phyloP scores from a whole-genome alignment of 2,888 invertebrate genomes.

The Neelides folsomi region DNA sequence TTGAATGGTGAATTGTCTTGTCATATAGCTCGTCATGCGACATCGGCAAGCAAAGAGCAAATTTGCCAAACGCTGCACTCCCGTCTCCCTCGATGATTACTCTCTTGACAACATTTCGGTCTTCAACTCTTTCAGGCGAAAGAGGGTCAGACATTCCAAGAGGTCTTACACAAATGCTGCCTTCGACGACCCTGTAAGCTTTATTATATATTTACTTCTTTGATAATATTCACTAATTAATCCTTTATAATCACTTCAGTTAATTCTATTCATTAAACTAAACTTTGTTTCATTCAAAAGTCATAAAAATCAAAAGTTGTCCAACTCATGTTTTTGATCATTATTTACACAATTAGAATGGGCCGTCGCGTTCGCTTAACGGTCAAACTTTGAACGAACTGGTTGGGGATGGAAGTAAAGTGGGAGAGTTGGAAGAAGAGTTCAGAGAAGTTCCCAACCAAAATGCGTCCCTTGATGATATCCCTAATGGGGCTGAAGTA shows the following conservation, averaged over 20 bases:
- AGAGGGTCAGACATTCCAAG: constrained; percentile 56
- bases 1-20: not conserved
- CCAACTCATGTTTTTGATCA: too few relatives aligned
- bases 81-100: constrained; percentile 76
- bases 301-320: too few relatives aligned
- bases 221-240: too few relatives aligned
- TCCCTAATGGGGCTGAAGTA: constrained; percentile 72
- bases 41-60: constrained; percentile 66
- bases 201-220: too few relatives aligned
- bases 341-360: constrained; percentile 40
- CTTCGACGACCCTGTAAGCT: constrained; percentile 69
- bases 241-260: too few relatives aligned
- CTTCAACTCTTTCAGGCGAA: constrained; percentile 54
- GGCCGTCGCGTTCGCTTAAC: constrained; percentile 60
- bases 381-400: constrained; percentile 61
- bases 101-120: constrained; percentile 80
- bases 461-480: constrained; percentile 59
- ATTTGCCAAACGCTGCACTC: constrained; percentile 74
- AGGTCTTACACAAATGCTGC: constrained; percentile 80
- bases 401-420: constrained; percentile 39
- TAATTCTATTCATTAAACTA: too few relatives aligned
- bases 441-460: constrained; percentile 69
- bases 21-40: constrained; percentile 57
- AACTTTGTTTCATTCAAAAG: too few relatives aligned
- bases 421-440: constrained; percentile 69